Conservation (phyloP, 2,888 invertebrate species). For the Cephus pygmeus region DNA sequence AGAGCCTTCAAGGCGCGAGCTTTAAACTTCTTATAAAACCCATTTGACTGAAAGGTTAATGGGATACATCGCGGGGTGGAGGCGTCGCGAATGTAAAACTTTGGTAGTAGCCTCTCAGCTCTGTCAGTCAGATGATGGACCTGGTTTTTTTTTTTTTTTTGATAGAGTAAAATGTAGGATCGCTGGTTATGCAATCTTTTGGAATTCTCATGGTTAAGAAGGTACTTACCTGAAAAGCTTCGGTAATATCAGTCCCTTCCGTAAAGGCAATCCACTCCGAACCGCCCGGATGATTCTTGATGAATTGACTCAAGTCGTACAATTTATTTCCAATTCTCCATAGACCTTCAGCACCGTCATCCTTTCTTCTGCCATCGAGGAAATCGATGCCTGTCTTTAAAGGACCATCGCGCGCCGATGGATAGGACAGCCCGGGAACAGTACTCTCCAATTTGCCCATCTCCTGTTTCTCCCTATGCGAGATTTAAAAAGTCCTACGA, state of each 20-base stretch:
- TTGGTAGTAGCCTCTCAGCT: conserved; percentile 72
- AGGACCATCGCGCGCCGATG: conserved; percentile 62
- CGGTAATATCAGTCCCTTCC: conserved; percentile 84
- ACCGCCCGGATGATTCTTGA: conserved; percentile 88
- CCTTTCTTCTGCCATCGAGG: conserved; percentile 73
- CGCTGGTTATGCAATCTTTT: not conserved
- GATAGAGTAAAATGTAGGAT: not conserved
- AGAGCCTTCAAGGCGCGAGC: conserved; percentile 70
- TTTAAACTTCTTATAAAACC: conserved; percentile 80
- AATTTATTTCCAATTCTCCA: conserved; percentile 83
- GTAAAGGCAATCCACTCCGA: conserved; percentile 78
- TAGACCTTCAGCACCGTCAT: conserved; percentile 80
- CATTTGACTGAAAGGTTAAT: conserved; percentile 78
- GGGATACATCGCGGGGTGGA: conserved; percentile 75
- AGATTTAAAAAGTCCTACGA: too few species aligned
- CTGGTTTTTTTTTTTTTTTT: conserved; percentile 29
- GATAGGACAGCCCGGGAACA: conserved; percentile 69
- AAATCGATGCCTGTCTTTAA: conserved; percentile 69
- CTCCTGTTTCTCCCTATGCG: not conserved
- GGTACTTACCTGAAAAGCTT: conserved; percentile 74
- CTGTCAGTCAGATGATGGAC: conserved; percentile 74
- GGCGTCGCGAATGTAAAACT: conserved; percentile 76
- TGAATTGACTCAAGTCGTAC: conserved; percentile 87
- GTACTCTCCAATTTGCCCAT: conserved; percentile 60
- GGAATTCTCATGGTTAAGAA: not conserved